A percentile compares a stretch with the other conserved stretches of the same genome.
phyloP scores from a whole-genome alignment of 2,113 vertebrate species.

The Rafetus swinhoei region DNA sequence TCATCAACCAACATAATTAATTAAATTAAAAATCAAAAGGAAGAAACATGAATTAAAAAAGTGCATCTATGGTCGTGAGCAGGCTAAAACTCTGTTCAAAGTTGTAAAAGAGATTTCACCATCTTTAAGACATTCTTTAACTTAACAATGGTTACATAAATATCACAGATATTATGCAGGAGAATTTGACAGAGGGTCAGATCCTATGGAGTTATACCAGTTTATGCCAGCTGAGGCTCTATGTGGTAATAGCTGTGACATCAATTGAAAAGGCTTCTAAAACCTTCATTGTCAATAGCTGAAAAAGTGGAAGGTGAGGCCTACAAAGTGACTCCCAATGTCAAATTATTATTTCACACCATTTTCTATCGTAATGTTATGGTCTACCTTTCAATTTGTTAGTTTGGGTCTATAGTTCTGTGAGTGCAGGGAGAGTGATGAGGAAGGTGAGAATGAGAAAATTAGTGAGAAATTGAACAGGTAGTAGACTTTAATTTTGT shows the following conservation, averaged over 20 bases:
- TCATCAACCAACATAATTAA: too few species aligned
- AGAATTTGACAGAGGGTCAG: not conserved
- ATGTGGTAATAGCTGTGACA: rapidly evolving
- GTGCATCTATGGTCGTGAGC: not conserved
- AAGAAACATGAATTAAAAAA: not conserved
- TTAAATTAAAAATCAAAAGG: too few species aligned
- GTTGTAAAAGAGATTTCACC: not conserved
- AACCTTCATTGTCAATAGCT: not conserved
- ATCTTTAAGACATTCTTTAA: not conserved
- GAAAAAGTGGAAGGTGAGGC: not conserved
- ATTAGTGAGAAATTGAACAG: not conserved
- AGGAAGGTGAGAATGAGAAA: not conserved
- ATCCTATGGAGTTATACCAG: rapidly evolving
- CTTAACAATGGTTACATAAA: not conserved
- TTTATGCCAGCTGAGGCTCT: not conserved
- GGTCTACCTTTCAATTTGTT: not conserved
- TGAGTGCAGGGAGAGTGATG: not conserved
- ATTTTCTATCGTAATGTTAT: not conserved
- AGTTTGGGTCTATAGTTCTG: not conserved
- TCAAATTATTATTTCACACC: not conserved
- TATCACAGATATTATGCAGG: not conserved
- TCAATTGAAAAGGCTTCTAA: not conserved
- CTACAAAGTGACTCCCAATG: not conserved
- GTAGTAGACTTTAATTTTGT: not conserved
- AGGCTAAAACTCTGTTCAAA: not conserved